Conservation (phyloP, 2,888 invertebrate genomes). For the Monochamus alternatus region DNA sequence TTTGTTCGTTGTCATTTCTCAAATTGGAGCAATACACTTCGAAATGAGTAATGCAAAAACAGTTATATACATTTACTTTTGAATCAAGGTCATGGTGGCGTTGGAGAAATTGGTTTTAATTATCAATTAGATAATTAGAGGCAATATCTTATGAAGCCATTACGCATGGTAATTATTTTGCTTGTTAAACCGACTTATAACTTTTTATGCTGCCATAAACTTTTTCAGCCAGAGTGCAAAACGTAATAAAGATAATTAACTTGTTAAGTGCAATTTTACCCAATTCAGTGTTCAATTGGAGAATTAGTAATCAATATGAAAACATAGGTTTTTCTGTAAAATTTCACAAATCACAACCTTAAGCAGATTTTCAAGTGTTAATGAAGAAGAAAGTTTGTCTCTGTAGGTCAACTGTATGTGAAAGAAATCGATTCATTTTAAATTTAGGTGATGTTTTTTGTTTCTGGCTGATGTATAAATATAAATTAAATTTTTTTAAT, state of each 20-base stretch:
- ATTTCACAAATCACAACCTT: not conserved
- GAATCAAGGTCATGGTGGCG: conserved; percentile 36
- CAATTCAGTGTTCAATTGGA: not conserved
- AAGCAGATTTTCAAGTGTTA: not conserved
- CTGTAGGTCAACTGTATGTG: not conserved
- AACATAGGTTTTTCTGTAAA: not conserved
- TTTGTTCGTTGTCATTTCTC: not conserved
- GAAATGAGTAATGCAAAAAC: too few relatives aligned
- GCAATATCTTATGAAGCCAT: not conserved
- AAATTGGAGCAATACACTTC: too few relatives aligned
- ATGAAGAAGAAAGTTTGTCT: not conserved
- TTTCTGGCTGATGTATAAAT: too few relatives aligned
- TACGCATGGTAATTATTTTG: not conserved
- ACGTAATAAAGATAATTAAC: not conserved
- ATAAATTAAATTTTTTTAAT: too few relatives aligned
- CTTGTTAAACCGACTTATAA: not conserved
- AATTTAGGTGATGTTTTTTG: too few relatives aligned
- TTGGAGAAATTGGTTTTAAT: conserved; percentile 28
- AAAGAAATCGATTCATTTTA: not conserved
- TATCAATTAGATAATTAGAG: conserved; percentile 11
- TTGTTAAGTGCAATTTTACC: not conserved
- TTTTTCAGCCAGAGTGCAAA: conserved; percentile 9
- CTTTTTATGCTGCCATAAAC: conserved; percentile 26
- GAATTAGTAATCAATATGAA: not conserved
- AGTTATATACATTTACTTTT: conserved; percentile 35